Evolutionary conservation across 2,888 invertebrate genomes (phyloP).

Genomic region (Seira ritae): DNA sequence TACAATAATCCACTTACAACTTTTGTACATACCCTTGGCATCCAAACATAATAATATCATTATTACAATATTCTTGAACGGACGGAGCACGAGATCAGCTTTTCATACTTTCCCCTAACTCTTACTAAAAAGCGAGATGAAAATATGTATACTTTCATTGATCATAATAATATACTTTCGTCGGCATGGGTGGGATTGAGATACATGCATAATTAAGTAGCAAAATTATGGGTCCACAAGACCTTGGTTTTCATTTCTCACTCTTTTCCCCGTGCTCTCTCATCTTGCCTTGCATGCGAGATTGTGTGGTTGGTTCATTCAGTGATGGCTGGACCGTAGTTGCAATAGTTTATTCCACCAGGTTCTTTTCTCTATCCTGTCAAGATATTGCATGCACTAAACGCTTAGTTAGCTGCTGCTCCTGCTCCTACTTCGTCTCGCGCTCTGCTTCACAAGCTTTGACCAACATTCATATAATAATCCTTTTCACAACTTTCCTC

Average conservation of each 20-base stretch:
- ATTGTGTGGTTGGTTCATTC: conserved; percentile 7
- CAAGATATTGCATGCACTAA: conserved; percentile 32
- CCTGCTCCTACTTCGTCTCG: not conserved
- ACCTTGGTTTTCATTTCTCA: conserved; percentile 63
- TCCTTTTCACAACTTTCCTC: conserved; percentile 20
- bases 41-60: not conserved
- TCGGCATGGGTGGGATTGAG: conserved; percentile 52
- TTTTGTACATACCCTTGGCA: conserved; percentile 6
- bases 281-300: conserved; percentile 25
- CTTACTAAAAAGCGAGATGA: not conserved
- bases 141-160: conserved; percentile 47
- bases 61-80: not conserved
- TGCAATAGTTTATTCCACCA: conserved; percentile 37
- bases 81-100: not conserved
- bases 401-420: conserved; percentile 35
- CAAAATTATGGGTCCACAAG: conserved; percentile 65
- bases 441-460: not conserved
- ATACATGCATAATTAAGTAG: conserved; percentile 66
- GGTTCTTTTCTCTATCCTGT: conserved; percentile 19
- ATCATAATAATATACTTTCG: conserved; percentile 48
- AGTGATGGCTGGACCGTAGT: conserved; percentile 30
- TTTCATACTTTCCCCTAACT: not conserved
- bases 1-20: conserved; percentile 7
- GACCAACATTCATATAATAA: conserved; percentile 14
- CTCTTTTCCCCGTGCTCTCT: conserved; percentile 8